phyloP scores from a whole-genome alignment of 2,888 invertebrate species.

The Heliothis peltigera region DNA sequence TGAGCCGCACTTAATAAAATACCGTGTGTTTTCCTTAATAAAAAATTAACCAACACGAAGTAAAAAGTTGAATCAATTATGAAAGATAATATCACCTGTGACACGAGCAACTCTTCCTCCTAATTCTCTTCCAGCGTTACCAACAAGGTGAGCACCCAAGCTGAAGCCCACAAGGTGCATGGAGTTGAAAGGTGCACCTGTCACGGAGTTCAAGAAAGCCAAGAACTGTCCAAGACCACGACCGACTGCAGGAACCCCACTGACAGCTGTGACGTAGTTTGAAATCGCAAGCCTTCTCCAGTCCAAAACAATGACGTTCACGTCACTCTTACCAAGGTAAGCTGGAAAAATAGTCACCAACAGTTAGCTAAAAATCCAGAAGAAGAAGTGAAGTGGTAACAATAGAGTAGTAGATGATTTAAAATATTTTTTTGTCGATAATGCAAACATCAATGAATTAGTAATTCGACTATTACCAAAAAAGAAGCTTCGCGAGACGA shows the following conservation, averaged over 20 bases:
- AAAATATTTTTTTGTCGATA: too few species aligned
- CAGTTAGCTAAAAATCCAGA: background rate
- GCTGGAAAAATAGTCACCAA: slow-evolving; percentile 63
- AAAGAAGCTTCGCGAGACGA: too few species aligned
- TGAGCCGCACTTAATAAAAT: too few species aligned
- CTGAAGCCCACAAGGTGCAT: slow-evolving; percentile 83
- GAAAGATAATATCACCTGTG: slow-evolving; percentile 66
- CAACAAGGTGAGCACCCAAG: slow-evolving; percentile 81
- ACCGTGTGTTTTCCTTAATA: too few species aligned
- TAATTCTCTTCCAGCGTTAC: slow-evolving; percentile 73
- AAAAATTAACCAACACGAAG: too few species aligned
- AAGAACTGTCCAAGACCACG: slow-evolving; percentile 77
- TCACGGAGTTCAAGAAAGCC: slow-evolving; percentile 65
- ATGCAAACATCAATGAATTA: too few species aligned
- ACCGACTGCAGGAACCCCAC: slow-evolving; percentile 74
- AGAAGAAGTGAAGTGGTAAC: background rate
- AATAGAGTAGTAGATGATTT: background rate
- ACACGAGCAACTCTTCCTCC: slow-evolving; percentile 73
- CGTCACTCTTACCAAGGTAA: slow-evolving; percentile 65
- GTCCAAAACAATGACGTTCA: slow-evolving; percentile 77
- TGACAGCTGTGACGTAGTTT: slow-evolving; percentile 70
- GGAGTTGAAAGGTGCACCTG: slow-evolving; percentile 65
- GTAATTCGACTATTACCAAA: too few species aligned
- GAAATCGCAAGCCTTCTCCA: slow-evolving; percentile 72
- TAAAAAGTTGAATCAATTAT: too few species aligned